These are phyloP conservation scores for Hippopotamyrus pictus DNA, from an alignment of 2,797 vertebrate genomes.

Conservation along the genomic window DNA sequence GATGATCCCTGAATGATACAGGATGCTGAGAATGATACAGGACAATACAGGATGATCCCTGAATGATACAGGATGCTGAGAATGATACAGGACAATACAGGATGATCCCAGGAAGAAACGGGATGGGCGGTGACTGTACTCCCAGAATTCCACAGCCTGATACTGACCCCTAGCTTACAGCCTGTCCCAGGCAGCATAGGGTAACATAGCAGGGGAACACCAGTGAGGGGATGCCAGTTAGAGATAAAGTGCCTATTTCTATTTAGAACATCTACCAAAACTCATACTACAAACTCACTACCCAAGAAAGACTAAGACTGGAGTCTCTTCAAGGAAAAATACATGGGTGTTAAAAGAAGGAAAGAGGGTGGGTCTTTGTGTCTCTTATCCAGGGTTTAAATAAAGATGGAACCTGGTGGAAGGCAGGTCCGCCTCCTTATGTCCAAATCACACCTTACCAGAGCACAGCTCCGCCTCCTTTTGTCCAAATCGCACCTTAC, in stretches of 20 bases:
- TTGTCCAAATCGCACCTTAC: too few species aligned
- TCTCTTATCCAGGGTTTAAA: background rate
- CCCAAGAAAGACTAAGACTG: background rate
- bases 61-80: too few species aligned
- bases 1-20: background rate
- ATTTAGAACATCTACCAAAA: background rate
- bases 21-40: too few species aligned
- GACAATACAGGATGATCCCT: too few species aligned
- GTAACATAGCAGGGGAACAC: background rate
- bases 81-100: background rate
- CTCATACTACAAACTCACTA: background rate
- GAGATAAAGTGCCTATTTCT: background rate
- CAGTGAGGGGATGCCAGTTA: background rate
- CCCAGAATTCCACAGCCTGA: background rate
- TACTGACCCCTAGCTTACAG: background rate
- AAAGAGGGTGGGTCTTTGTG: background rate
- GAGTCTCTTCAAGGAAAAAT: background rate
- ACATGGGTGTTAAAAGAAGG: background rate
- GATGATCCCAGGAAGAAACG: background rate
- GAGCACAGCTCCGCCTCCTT: background rate
- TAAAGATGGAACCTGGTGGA: background rate
- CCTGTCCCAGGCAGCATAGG: background rate
- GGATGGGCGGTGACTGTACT: background rate
- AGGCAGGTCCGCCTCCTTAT: background rate
- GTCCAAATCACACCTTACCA: background rate